Percentiles rank a stretch among this genome's conserved stretches.
Conservation (phyloP, 2,797 vertebrate genomes). For the Tauraco hartlaubi region DNA sequence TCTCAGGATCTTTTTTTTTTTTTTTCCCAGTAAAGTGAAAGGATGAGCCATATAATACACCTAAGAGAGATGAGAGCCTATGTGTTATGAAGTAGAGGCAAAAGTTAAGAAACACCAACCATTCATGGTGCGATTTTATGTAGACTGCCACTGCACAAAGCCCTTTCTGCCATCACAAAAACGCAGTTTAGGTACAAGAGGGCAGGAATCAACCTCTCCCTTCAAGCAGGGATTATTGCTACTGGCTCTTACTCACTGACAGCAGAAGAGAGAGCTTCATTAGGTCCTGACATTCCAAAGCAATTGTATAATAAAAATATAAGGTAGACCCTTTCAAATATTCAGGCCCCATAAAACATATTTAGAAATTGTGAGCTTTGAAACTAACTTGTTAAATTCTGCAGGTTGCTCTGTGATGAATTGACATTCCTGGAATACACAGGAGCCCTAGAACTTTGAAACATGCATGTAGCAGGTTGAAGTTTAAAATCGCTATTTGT, state of each 20-base stretch:
- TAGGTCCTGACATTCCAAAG: neutral
- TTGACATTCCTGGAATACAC: neutral
- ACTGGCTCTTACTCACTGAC: neutral
- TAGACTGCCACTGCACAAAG: neutral
- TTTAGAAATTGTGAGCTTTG: neutral
- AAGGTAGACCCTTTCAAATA: neutral
- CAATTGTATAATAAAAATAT: neutral
- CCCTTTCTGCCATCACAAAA: neutral
- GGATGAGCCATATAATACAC: neutral
- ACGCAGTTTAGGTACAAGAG: neutral
- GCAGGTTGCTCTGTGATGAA: neutral
- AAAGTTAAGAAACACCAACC: neutral
- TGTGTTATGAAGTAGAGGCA: fast-evolving
- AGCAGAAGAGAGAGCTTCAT: neutral
- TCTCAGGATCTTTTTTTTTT: neutral
- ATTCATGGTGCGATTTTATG: neutral
- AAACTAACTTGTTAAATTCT: neutral
- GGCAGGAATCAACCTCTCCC: neutral
- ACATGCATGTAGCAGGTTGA: neutral
- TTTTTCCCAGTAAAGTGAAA: neutral
- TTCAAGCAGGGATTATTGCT: neutral
- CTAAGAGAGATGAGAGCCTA: neutral
- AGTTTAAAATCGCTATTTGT: neutral
- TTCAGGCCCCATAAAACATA: neutral
- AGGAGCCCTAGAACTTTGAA: neutral